These are phyloP conservation scores for Gephyroberyx darwinii DNA, from an alignment of 2,797 vertebrate genomes.

Conservation along the genomic window DNA sequence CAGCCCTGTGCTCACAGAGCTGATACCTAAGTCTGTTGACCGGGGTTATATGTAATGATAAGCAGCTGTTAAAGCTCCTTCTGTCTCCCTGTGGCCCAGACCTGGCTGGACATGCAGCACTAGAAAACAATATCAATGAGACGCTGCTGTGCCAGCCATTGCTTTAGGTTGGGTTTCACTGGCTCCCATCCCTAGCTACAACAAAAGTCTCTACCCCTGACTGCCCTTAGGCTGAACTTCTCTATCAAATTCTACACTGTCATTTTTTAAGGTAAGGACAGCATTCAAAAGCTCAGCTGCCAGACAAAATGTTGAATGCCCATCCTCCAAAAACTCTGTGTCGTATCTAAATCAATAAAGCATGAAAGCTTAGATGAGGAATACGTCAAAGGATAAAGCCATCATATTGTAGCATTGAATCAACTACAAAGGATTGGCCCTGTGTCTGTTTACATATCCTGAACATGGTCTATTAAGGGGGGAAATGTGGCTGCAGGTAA, in stretches of 20 bases:
- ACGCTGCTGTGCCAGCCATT: constrained; percentile 53
- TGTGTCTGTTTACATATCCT: constrained; percentile 12
- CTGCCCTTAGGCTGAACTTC: constrained; percentile 50
- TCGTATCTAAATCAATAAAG: constrained; percentile 52
- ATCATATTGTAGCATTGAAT: constrained; percentile 6
- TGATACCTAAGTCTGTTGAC: constrained; percentile 82
- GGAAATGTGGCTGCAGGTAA: not conserved
- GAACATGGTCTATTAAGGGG: not conserved
- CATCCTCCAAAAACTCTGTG: constrained; percentile 38
- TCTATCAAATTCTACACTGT: constrained; percentile 33
- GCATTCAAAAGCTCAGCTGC: constrained; percentile 45
- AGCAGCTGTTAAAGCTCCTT: constrained; percentile 75
- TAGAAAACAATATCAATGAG: constrained; percentile 72
- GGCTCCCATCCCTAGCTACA: constrained; percentile 72
- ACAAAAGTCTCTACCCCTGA: constrained; percentile 67
- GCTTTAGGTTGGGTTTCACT: constrained; percentile 74
- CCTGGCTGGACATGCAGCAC: constrained; percentile 64
- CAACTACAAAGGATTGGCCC: constrained; percentile 4
- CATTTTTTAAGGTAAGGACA: constrained; percentile 32
- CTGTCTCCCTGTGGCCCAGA: constrained; percentile 55
- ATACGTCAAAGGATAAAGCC: not conserved
- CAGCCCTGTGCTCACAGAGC: constrained; percentile 78
- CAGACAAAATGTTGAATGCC: constrained; percentile 45
- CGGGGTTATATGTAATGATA: constrained; percentile 77
- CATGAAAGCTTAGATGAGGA: constrained; percentile 59